phyloP scores from a whole-genome alignment of 2,888 invertebrate genomes.

The Fragum whitleyi region DNA sequence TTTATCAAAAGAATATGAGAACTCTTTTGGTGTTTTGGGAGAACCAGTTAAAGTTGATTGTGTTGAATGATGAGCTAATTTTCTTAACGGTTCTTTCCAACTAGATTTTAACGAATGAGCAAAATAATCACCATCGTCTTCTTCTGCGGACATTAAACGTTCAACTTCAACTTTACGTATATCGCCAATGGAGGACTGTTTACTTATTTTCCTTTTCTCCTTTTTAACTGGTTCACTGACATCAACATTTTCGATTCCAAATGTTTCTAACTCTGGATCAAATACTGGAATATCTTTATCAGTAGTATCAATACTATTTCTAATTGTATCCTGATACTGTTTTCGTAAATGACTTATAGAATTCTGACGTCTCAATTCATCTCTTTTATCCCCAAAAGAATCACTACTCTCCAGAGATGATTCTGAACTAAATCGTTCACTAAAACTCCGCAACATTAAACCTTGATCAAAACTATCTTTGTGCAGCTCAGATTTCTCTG shows the following conservation, averaged over 20 bases:
- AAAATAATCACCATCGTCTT: conserved; percentile 72
- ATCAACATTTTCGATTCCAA: neutral
- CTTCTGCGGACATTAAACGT: conserved; percentile 56
- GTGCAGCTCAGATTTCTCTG: conserved; percentile 1
- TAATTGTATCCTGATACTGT: conserved; percentile 61
- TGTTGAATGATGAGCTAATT: conserved; percentile 52
- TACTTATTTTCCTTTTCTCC: conserved; percentile 3
- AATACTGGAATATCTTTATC: conserved; percentile 56
- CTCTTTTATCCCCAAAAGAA: conserved; percentile 37
- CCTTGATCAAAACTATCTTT: conserved; percentile 46
- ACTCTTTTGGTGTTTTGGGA: conserved; percentile 48
- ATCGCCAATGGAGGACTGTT: conserved; percentile 48
- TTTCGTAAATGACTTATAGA: conserved; percentile 53
- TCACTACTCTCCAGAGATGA: conserved; percentile 58
- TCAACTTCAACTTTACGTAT: conserved; percentile 66
- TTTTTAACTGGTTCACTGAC: neutral
- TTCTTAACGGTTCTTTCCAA: conserved; percentile 22
- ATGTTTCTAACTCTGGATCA: conserved; percentile 22
- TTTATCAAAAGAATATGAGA: conserved; percentile 54
- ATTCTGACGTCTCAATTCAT: conserved; percentile 36
- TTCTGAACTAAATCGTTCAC: conserved; percentile 59
- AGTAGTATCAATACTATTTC: conserved; percentile 49
- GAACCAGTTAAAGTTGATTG: conserved; percentile 56
- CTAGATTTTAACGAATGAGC: conserved; percentile 36
- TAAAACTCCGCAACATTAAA: conserved; percentile 58